These are phyloP conservation scores for Lophotis ruficrista DNA, from an alignment of 2,113 vertebrate species.

Conservation along the genomic window DNA sequence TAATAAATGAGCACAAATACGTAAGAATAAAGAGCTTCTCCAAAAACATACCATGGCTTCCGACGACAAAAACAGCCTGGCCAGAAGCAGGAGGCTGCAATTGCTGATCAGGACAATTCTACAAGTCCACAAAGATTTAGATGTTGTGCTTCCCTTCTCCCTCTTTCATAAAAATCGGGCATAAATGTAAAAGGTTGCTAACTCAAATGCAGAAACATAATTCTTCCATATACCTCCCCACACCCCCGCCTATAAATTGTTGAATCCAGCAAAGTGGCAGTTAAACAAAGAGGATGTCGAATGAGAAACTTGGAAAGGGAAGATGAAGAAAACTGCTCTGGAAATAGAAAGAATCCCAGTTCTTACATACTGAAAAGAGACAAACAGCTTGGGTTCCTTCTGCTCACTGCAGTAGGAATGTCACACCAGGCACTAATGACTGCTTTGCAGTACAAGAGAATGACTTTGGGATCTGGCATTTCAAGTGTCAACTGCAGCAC, in stretches of 20 bases:
- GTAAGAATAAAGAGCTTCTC: background rate
- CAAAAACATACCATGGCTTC: background rate
- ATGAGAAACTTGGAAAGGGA: background rate
- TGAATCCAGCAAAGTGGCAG: background rate
- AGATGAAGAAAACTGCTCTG: background rate
- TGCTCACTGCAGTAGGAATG: background rate
- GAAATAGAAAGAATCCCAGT: background rate
- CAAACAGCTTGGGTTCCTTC: slow-evolving; percentile 49
- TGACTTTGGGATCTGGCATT: background rate
- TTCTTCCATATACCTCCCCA: background rate
- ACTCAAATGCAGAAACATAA: background rate
- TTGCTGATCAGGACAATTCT: background rate
- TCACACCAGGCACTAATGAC: slow-evolving; percentile 1
- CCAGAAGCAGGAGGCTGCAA: background rate
- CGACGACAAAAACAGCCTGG: background rate
- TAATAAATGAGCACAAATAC: background rate
- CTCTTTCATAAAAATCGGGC: background rate
- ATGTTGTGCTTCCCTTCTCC: background rate
- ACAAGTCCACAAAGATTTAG: background rate
- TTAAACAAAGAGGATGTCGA: background rate
- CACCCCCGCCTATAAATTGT: background rate
- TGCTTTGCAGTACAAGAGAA: background rate
- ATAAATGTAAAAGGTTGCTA: background rate
- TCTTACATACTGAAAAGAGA: background rate
- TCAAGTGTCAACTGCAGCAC: background rate